Base-by-base conservation (phyloP, 2,113 vertebrate genomes). In the Columba janthina region DNA sequence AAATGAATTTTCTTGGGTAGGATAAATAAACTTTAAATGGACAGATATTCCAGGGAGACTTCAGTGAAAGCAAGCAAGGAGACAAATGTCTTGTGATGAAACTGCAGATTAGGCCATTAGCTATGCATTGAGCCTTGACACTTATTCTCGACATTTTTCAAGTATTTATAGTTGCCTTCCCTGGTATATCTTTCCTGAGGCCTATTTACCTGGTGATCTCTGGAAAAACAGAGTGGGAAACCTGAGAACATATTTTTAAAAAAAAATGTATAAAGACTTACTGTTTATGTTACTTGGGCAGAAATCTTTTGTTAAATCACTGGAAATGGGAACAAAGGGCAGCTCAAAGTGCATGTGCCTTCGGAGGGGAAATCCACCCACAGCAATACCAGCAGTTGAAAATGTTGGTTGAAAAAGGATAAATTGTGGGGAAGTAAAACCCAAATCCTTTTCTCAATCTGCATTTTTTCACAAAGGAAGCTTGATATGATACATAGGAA, bases 151-250 rank as follows among this genome's bases (percentile, higher is more conserved):
- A 51, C 25, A 50, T 66, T 88, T 94, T 25, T 73, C 9, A 50
- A 93, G 18, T 89, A 89, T 80, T 96, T 82, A 73, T 28, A 70
- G 66, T 82, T 94, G 56, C 11, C 12, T 61, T 72, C 34, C 54
- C 58, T 31, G 31, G 22, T 46, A 12, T 81, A 78, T 50, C 74
- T 94, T 96, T 76, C 72, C 58, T 71, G 56, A 94, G 42, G 51
- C 34, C 44, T 83, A 44, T 82, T 96, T 89, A 80, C 75, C 44
- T 79, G 54, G 29, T 34, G 26, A 91, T 88, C 34, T 70, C 62
- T 79, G 36, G 58, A 95, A 89, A 84, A 85, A 69, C 6, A 66
- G 46, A 94, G n/a, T 70, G 32, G 48, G 85, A 91, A 96, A 94
- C 34, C 46, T 83, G 78, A 93, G 78, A 82, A 91, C 11, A 83